A percentile compares a stretch with the other conserved stretches of the same genome.
Conservation (phyloP, 2,888 invertebrate genomes). For the Zonitis immaculata region DNA sequence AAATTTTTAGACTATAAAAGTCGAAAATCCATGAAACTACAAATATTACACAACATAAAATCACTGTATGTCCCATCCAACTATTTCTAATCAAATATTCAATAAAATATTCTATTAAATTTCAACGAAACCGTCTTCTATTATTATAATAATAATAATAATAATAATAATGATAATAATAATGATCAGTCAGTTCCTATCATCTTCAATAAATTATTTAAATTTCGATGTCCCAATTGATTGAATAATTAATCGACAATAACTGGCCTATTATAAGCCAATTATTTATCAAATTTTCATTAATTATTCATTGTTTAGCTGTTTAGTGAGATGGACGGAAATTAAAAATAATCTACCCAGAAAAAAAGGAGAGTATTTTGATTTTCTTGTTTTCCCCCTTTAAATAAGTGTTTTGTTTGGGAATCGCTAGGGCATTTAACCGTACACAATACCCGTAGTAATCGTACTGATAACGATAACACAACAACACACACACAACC, state of each 20-base stretch:
- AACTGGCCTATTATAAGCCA: neutral
- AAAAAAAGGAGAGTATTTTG: neutral
- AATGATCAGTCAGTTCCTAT: neutral
- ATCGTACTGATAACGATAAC: too few species aligned
- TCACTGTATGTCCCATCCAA: too few species aligned
- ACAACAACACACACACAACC: too few species aligned
- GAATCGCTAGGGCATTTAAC: slow-evolving; percentile 25
- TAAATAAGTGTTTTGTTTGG: neutral
- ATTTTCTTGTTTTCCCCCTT: neutral
- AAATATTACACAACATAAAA: neutral
- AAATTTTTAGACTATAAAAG: slow-evolving; percentile 36
- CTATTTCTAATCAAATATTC: too few species aligned
- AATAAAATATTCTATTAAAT: too few species aligned
- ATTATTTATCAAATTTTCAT: neutral
- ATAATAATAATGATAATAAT: too few species aligned
- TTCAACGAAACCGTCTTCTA: too few species aligned
- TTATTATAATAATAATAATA: too few species aligned
- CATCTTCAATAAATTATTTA: slow-evolving; percentile 1
- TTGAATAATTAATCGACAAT: slow-evolving; percentile 5
- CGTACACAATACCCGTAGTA: slow-evolving; percentile 23
- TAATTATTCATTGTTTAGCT: neutral
- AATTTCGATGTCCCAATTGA: slow-evolving; percentile 1
- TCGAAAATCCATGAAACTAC: slow-evolving; percentile 12
- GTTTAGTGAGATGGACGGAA: too few species aligned
- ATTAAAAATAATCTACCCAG: too few species aligned